Base-by-base conservation (phyloP, 2,797 vertebrate species). In the Sciaenops ocellatus region DNA sequence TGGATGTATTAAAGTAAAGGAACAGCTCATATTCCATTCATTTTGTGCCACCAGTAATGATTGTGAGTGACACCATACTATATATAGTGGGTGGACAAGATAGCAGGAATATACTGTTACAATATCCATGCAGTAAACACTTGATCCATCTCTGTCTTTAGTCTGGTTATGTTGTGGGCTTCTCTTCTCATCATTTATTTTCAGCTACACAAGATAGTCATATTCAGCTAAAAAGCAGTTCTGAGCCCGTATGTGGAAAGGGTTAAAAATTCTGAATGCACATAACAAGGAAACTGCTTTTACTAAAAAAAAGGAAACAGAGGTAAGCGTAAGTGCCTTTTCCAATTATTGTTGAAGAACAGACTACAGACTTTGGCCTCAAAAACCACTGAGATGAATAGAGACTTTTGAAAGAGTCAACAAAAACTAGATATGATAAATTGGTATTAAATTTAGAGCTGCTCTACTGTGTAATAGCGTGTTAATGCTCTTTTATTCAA, bases 401-500 rank as follows among this genome's bases (percentile, higher is more conserved):
- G 64, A 69, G 26, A 73, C 4, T 1, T 18, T 7, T 46, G 4
- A 51, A 15, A 48, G 22, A 61, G 55, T 65, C 5, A 22, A 56
- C 1, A 12, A 52, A 57, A 54, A 28, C 4, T 24, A 13, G 20
- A 48, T 28, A 65, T 10, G 15, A 60, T 28, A 48, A 61, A 70
- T 51, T 55, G n/a, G 1, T 30, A 24, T 63, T 71, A 68, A 67
- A 9, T 34, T 6, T 12, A 16, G 16, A 60, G 41, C 8, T 46
- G 28, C 51, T 63, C 44, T n/a, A 30, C 17, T 62, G 47, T 65
- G 54, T 52, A 41, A 73, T 17, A 46, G 15, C 12, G 26, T 56
- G 61, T 24, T 56, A 61, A 56, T 66, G n/a, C 12, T 46, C 18
- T 44, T 38, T 64, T 24, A 61, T 50, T 44, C 38, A 63, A 52